phyloP scores from a whole-genome alignment of 2,888 invertebrate species.

The Synanthedon tipuliformis region DNA sequence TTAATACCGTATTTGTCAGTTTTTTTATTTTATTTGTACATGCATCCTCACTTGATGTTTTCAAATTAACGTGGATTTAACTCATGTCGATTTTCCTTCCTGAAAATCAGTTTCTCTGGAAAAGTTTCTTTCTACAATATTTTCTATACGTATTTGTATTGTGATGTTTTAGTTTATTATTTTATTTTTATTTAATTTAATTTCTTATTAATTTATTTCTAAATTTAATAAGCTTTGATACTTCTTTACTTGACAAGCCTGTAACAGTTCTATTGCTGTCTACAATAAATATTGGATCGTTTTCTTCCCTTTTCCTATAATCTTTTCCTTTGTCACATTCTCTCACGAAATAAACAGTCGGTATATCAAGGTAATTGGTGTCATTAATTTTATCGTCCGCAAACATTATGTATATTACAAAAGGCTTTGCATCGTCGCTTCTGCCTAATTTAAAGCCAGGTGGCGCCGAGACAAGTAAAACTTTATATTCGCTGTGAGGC shows the following conservation, averaged over 20 bases:
- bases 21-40: too few species aligned
- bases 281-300: conserved; percentile 38
- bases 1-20: too few species aligned
- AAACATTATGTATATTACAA: conserved; percentile 44
- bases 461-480: conserved; percentile 50
- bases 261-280: conserved; percentile 52
- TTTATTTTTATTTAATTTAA: too few species aligned
- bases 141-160: too few species aligned
- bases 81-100: too few species aligned
- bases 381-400: conserved; percentile 24
- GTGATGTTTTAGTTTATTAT: too few species aligned
- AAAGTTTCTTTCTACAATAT: too few species aligned
- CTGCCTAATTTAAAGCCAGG: conserved; percentile 27
- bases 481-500: conserved; percentile 35
- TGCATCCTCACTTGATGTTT: too few species aligned
- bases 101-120: too few species aligned
- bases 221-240: conserved; percentile 40
- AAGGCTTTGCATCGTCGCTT: conserved; percentile 18
- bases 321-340: conserved; percentile 11
- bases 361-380: conserved; percentile 21
- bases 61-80: too few species aligned
- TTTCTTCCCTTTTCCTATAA: conserved; percentile 13
- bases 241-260: conserved; percentile 41
- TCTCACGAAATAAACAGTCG: conserved; percentile 43
- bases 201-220: conserved; percentile 29